Conservation (phyloP, 2,888 invertebrate species). For the Agrochola macilenta region DNA sequence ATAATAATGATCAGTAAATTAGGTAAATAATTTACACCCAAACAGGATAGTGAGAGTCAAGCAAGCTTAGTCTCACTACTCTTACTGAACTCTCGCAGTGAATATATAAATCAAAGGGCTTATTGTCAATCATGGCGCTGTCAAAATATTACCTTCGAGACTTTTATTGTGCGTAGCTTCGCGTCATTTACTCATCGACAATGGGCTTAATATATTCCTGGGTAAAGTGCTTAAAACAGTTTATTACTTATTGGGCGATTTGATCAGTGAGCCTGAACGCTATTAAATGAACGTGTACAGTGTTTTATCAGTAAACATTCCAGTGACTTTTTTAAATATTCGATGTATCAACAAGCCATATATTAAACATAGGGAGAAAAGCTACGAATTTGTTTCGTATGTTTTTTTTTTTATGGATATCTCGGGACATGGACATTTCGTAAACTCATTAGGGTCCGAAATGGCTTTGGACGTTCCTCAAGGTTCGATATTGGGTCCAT, state of each 20-base stretch:
- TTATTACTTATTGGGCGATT: constrained; percentile 6
- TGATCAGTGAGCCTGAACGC: neutral
- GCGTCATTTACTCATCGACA: constrained; percentile 23
- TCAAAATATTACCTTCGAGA: constrained; percentile 26
- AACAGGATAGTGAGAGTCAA: neutral
- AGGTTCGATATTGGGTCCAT: too few relatives aligned
- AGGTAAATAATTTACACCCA: neutral
- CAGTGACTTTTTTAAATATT: too few relatives aligned
- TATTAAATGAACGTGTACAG: too few relatives aligned
- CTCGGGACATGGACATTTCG: too few relatives aligned
- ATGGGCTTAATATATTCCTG: constrained; percentile 25
- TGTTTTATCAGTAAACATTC: too few relatives aligned
- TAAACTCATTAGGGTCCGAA: too few relatives aligned
- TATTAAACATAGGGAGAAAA: too few relatives aligned
- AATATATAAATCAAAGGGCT: neutral
- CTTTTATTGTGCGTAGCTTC: neutral
- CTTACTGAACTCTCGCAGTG: neutral
- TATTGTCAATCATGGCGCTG: neutral
- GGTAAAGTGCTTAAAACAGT: constrained; percentile 5
- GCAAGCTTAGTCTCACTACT: too few relatives aligned
- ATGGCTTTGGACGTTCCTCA: too few relatives aligned
- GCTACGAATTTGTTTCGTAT: too few relatives aligned
- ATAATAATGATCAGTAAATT: neutral
- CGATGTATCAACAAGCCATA: too few relatives aligned
- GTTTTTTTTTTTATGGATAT: too few relatives aligned